A percentile compares a stretch with the other conserved stretches of the same genome.
phyloP scores from a whole-genome alignment of 2,888 invertebrate species.

The Dyspetes luteomarginatus region DNA sequence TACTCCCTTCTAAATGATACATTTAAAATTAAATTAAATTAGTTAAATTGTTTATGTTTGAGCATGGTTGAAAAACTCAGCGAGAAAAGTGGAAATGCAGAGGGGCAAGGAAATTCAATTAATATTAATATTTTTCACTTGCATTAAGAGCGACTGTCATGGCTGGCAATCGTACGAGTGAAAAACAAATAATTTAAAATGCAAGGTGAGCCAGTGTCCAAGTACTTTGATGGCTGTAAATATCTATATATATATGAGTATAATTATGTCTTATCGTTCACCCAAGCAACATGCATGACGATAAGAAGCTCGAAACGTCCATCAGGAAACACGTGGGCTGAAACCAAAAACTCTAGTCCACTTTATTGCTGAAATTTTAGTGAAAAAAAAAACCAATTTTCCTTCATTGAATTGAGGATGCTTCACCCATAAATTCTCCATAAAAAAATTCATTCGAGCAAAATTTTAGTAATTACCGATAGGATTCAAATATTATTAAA shows the following conservation, averaged over 20 bases:
- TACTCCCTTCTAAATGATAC: neutral
- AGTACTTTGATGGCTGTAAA: constrained; percentile 7
- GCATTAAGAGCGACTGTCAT: neutral
- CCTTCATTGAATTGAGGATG: too few relatives aligned
- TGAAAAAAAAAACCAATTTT: neutral
- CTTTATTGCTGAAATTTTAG: neutral
- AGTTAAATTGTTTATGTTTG: too few relatives aligned
- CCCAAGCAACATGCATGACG: neutral
- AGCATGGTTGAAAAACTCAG: too few relatives aligned
- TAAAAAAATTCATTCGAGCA: too few relatives aligned
- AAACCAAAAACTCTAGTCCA: neutral
- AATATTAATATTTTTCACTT: neutral
- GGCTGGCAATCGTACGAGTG: neutral
- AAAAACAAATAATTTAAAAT: neutral
- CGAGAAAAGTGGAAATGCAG: neutral
- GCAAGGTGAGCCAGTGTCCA: constrained; percentile 32
- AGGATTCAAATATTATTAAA: too few relatives aligned
- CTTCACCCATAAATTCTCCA: too few relatives aligned
- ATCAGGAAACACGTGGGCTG: neutral
- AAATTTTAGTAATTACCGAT: too few relatives aligned
- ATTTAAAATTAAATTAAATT: too few relatives aligned
- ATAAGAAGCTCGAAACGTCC: constrained; percentile 29
- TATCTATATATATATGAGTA: constrained; percentile 7
- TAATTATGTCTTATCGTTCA: constrained; percentile 60
- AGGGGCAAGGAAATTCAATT: neutral